Conservation (phyloP, 2,888 invertebrate species). For the Tachina lurida region DNA sequence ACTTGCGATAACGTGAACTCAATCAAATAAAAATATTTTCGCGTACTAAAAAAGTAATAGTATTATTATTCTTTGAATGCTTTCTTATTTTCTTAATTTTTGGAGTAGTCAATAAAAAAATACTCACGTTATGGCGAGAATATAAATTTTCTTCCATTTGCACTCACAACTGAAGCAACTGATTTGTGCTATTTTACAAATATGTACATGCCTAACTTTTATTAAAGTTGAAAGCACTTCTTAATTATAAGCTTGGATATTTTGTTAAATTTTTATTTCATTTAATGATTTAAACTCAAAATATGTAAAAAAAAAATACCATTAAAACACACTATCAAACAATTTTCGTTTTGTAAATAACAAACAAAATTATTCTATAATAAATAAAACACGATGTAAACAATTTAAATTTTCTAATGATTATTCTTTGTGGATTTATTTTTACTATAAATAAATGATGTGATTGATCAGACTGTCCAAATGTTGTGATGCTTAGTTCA, state of each 20-base stretch:
- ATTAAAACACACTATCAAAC: slow-evolving; percentile 31
- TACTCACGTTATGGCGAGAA: not conserved
- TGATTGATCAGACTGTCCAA: slow-evolving; percentile 79
- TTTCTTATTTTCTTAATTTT: not conserved
- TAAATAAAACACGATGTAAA: slow-evolving; percentile 44
- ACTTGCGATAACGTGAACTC: no score
- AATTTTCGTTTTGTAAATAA: slow-evolving; percentile 68
- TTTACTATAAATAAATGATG: slow-evolving; percentile 51
- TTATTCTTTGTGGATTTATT: slow-evolving; percentile 55
- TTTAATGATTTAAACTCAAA: slow-evolving; percentile 38
- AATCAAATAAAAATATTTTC: no score
- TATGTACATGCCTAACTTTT: not conserved
- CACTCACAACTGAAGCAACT: not conserved
- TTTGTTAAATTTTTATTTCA: slow-evolving; percentile 43
- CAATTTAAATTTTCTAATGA: slow-evolving; percentile 54
- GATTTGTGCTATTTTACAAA: not conserved
- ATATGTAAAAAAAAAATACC: slow-evolving; percentile 18
- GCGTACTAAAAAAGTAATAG: no score
- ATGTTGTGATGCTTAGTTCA: slow-evolving; percentile 83
- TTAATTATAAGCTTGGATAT: slow-evolving; percentile 29
- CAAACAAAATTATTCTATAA: slow-evolving; percentile 40
- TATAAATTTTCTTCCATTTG: not conserved
- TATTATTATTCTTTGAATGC: not conserved
- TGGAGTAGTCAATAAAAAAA: not conserved
- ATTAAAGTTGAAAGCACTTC: not conserved